Base-by-base conservation (phyloP, 92 coral and sea anemone genomes). In the Parazoanthus swiftii region DNA sequence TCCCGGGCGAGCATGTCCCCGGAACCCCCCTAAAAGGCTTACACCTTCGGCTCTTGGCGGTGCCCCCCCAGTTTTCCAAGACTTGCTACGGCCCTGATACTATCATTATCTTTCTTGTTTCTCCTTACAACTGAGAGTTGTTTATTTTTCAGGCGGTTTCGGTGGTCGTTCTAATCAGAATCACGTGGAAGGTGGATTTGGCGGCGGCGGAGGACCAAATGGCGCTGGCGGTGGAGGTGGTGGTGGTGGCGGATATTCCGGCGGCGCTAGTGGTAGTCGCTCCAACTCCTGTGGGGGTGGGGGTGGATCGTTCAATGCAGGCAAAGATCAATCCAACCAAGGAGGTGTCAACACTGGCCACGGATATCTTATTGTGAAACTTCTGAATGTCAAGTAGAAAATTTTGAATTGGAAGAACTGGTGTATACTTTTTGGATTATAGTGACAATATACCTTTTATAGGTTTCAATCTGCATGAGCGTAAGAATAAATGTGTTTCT, bases 211-310 rank as follows among this genome's bases (percentile, higher is more conserved):
- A 48, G 98, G 98, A 73, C 98, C 98, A 86, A 95, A 95, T 68
- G 98, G 98, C 58, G 95, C 98, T 81, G 98, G 98, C 65, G 98
- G 98, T 14, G 98, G 98, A 14, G 98, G 95, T 20, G 98, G 98
- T 37, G 98, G 98, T 25, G 98, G 98, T 2, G 98, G 98, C 46
- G 98, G 98, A 44, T 95, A 95, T 92, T 95, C 98, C 54, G 98
- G 98, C 14, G 98, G 98, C 9, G 98, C 98, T 71, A 95, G 98
- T 95, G 98, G 98, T 14, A 93, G 96, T 81, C 95, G 95, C 33
- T 95, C 98, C 36, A 95, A 91, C 81, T 95, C 98, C 94, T 95
- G 98, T 92, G 98, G 98, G 89, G 98, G 98, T 33, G 98, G 98
- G 51, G 98, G 98, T 48, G 98, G 98, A 77, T 95, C 98, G 58